Evolutionary conservation across 2,888 invertebrate species (phyloP).

Genomic region (Drosophila engyochracea): DNA sequence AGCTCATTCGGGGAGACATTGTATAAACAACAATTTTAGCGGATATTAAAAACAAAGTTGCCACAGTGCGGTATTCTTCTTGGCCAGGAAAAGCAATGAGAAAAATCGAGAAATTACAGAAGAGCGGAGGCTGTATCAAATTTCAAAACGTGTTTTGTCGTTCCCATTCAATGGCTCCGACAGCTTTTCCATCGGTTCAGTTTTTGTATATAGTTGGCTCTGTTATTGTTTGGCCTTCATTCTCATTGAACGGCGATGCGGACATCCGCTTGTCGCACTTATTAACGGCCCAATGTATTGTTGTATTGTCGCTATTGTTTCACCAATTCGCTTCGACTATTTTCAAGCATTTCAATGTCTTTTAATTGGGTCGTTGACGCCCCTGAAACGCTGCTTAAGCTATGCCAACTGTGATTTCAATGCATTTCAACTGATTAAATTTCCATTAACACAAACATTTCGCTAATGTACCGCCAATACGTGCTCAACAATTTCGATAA

Average conservation of each 20-base stretch:
- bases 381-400: neutral
- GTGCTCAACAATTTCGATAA: neutral
- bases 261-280: conserved; percentile 75
- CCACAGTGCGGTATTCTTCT: conserved; percentile 47
- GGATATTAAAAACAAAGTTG: conserved; percentile 81
- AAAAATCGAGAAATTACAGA: neutral
- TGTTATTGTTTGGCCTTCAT: conserved; percentile 49
- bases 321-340: conserved; percentile 38
- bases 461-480: conserved; percentile 23
- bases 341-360: conserved; percentile 46
- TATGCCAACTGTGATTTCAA: conserved; percentile 28
- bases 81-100: conserved; percentile 34
- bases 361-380: conserved; percentile 30
- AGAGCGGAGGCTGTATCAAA: conserved; percentile 53
- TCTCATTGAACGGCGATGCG: conserved; percentile 59
- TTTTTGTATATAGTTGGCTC: conserved; percentile 26
- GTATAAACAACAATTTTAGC: conserved; percentile 80
- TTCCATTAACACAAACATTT: conserved; percentile 51
- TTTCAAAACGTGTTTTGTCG: conserved; percentile 73
- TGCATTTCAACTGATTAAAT: conserved; percentile 55
- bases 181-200: conserved; percentile 10
- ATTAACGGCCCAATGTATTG: conserved; percentile 33
- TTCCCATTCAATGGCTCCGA: conserved; percentile 58
- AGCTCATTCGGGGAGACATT: conserved; percentile 69
- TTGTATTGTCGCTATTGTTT: conserved; percentile 39